Base-by-base conservation (phyloP, 2,113 vertebrate genomes). In the Takifugu bimaculatus region DNA sequence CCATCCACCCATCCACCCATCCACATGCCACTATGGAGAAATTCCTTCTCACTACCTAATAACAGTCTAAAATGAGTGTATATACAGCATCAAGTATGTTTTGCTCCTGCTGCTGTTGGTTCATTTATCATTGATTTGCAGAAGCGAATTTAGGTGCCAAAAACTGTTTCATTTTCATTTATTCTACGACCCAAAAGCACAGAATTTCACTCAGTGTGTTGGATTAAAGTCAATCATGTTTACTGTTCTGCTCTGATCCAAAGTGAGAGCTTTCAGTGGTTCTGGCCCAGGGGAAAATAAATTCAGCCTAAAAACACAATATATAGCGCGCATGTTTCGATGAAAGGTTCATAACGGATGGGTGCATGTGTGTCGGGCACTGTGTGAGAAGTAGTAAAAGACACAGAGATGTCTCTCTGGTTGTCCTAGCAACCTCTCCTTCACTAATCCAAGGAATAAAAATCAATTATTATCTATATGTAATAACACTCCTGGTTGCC, bases 381-480 rank as follows among this genome's bases (percentile, higher is more conserved):
- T 32, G 29, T 32, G 29, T 32, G 29, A 32, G 29, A 32, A 6
- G 6, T 32, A 6, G 29, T 32, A 32, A 56, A 26, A 48, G 13
- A 48, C 3, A 61, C 12, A 45, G 7, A 67, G 25, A 13, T 25
- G 57, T 42, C 72, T 74, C 57, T 13, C 66, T 57, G 53, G 75
- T 85, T 64, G 68, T 77, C 84, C 49, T 69, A 39, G 82, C 70
- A 86, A 85, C 85, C 50, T 32, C 48, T 78, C 20, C 32, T 78
- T 62, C 44, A 26, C 27, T 64, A 35, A 67, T 57, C 59, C 20
- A 3, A 51, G 20, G 74, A 35, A 43, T 54, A 43, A n/a, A 51
- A 79, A 76, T 85, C 80, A 82, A 83, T 78, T 85, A 83, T 86
- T 87, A 72, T 85, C 80, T 39, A 65, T 60, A 61, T 77, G 68